Conservation (phyloP, 2,113 vertebrate species). For the Epinephelus moara region DNA sequence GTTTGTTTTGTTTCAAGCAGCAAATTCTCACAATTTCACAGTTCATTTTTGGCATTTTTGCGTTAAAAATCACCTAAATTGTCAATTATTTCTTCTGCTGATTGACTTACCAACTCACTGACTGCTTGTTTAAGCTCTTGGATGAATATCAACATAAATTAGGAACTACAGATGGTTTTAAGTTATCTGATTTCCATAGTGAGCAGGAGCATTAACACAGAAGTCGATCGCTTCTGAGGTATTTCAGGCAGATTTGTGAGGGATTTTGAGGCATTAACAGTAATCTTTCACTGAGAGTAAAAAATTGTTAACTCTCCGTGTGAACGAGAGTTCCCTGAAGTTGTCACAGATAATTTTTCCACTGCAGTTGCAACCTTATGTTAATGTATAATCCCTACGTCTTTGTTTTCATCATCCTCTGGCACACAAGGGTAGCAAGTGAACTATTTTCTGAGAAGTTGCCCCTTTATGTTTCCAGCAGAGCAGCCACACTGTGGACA, state of each 20-base stretch:
- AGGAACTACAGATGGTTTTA: neutral
- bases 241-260: neutral
- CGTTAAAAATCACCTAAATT: neutral
- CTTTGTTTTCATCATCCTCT: neutral
- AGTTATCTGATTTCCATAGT: neutral
- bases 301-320: neutral
- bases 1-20: slow-evolving; percentile 18
- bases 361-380: slow-evolving; percentile 26
- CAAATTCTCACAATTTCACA: neutral
- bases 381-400: slow-evolving; percentile 19
- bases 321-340: slow-evolving; percentile 25
- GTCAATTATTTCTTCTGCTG: neutral
- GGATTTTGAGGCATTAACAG: neutral
- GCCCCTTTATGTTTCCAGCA: slow-evolving; percentile 27
- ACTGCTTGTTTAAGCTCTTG: neutral
- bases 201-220: neutral
- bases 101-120: too few species aligned
- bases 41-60: neutral
- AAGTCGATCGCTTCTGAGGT: neutral
- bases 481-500: neutral
- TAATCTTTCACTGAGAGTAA: neutral
- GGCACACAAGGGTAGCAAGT: slow-evolving; percentile 27
- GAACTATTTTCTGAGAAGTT: slow-evolving; percentile 53
- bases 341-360: slow-evolving; percentile 9
- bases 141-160: neutral